These are phyloP conservation scores for Spisula solida DNA, from an alignment of 2,888 invertebrate species.

Conservation along the genomic window DNA sequence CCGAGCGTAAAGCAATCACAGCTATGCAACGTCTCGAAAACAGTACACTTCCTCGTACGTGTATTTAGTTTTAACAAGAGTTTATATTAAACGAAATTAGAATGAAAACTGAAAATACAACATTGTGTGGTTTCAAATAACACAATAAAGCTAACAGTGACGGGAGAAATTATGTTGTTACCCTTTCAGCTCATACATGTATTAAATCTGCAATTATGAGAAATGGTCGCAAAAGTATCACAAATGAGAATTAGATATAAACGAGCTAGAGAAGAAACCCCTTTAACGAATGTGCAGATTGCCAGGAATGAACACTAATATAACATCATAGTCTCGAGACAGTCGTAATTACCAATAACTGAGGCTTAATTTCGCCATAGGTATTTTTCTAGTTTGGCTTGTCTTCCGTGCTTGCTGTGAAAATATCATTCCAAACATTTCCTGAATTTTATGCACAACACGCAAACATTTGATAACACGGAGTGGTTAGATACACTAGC, in stretches of 20 bases:
- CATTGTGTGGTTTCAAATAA: too few species aligned
- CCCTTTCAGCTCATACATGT: too few species aligned
- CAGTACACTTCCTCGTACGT: too few species aligned
- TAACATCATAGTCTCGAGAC: background rate
- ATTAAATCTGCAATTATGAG: background rate
- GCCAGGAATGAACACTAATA: background rate
- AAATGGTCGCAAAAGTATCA: background rate
- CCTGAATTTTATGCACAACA: background rate
- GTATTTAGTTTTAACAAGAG: too few species aligned
- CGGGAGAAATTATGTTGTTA: too few species aligned
- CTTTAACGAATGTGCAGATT: background rate
- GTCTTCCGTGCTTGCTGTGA: background rate
- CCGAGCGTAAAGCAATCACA: too few species aligned
- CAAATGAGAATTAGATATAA: background rate
- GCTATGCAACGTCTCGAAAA: too few species aligned
- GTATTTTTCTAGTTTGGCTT: background rate
- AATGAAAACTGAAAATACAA: too few species aligned
- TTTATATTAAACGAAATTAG: too few species aligned
- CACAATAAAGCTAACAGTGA: too few species aligned
- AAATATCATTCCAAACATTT: background rate
- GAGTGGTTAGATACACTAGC: background rate
- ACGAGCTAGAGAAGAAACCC: background rate
- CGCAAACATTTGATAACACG: background rate
- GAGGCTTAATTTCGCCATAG: background rate
- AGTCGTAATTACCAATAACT: background rate